phyloP scores from a whole-genome alignment of 1,140 invertebrate species.

The Microplitis demolitor region DNA sequence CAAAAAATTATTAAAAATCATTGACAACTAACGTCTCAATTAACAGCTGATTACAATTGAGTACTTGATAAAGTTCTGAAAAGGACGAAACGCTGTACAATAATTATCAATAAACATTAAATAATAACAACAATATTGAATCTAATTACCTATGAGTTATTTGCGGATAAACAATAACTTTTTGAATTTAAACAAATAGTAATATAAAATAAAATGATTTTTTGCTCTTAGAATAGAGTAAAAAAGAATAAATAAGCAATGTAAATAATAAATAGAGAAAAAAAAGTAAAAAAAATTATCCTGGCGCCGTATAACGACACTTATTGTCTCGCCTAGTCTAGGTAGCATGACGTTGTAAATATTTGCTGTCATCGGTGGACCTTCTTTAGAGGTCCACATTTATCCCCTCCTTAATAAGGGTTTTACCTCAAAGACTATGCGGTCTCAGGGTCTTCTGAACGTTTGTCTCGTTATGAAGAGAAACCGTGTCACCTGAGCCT shows the following conservation, averaged over 20 bases:
- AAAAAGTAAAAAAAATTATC: neutral
- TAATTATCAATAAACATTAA: no score
- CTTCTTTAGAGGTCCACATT: slow-evolving; percentile 27
- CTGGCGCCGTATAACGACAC: slow-evolving; percentile 31
- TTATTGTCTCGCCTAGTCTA: slow-evolving; percentile 33
- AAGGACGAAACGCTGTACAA: no score
- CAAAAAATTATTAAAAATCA: no score
- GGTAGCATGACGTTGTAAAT: slow-evolving; percentile 50
- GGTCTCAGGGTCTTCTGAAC: neutral
- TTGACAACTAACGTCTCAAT: no score
- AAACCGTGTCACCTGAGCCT: slow-evolving; percentile 48
- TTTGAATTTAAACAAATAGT: no score
- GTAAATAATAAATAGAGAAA: slow-evolving; percentile 4
- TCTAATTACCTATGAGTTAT: no score
- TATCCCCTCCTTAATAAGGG: slow-evolving; percentile 25
- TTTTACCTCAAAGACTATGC: slow-evolving; percentile 4
- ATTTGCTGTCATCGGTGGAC: slow-evolving; percentile 49
- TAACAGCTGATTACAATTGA: no score
- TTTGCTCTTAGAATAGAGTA: slow-evolving; percentile 11
- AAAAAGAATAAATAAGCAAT: slow-evolving; percentile 4
- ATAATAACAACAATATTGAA: no score
- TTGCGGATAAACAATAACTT: no score
- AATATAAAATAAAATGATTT: no score
- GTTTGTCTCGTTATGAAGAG: neutral
- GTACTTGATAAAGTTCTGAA: no score